phyloP scores from a whole-genome alignment of 2,797 vertebrate genomes.

The Esox lucius region DNA sequence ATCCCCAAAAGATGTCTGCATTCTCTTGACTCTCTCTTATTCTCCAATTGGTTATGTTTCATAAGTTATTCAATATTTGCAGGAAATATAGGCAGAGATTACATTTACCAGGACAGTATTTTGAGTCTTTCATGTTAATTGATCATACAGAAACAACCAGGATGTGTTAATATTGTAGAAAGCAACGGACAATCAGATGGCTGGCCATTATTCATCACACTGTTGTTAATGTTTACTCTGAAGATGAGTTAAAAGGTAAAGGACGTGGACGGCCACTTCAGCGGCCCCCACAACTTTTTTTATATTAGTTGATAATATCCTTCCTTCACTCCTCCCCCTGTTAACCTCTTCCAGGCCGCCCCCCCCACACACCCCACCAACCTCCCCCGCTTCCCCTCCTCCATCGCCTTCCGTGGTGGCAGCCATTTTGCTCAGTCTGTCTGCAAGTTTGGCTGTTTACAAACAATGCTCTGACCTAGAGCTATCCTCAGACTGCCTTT shows the following conservation, averaged over 20 bases:
- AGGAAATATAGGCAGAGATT: too few relatives aligned
- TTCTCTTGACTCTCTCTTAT: too few relatives aligned
- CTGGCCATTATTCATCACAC: constrained; percentile 33
- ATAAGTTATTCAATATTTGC: too few relatives aligned
- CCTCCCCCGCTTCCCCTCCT: constrained; percentile 44
- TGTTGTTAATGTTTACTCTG: constrained; percentile 7
- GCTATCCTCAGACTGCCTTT: background rate
- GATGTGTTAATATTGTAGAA: constrained; percentile 25
- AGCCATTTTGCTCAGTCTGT: constrained; percentile 50
- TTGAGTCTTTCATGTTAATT: constrained; percentile 5
- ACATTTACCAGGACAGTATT: background rate
- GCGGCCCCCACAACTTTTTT: background rate
- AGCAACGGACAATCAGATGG: constrained; percentile 39
- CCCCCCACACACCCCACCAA: constrained; percentile 42
- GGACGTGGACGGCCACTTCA: background rate
- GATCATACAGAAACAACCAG: constrained; percentile 46
- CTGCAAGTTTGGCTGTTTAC: constrained; percentile 69
- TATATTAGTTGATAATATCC: background rate
- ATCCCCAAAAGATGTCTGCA: too few relatives aligned
- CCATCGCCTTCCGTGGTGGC: constrained; percentile 30
- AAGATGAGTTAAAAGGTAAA: background rate
- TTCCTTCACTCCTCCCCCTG: constrained; percentile 12
- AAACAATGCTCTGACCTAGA: constrained; percentile 32
- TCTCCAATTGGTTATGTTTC: too few relatives aligned
- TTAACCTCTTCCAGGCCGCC: constrained; percentile 29